Evolutionary conservation across 2,113 vertebrate genomes (phyloP).

Genomic region (Hyperopisus bebe): DNA sequence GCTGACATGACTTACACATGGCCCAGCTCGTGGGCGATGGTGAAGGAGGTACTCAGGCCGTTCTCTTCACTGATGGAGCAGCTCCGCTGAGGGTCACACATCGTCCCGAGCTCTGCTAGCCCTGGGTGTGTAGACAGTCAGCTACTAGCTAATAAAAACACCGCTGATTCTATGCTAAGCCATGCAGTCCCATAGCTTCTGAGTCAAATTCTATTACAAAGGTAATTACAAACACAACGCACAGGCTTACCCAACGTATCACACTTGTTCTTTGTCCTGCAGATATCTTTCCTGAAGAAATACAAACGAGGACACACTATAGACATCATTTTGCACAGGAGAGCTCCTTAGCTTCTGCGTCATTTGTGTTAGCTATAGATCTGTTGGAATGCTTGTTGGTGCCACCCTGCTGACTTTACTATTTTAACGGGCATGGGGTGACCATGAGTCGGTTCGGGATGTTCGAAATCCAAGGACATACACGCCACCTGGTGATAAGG

Average conservation of each 20-base stretch:
- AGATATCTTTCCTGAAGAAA: slow-evolving; percentile 87
- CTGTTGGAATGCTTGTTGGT: not conserved
- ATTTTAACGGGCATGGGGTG: not conserved
- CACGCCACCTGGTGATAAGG: slow-evolving; percentile 85
- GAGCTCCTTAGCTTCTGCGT: not conserved
- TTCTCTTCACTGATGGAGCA: slow-evolving; percentile 98
- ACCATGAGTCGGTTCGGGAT: not conserved
- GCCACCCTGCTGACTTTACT: not conserved
- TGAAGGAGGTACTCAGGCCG: slow-evolving; percentile 90
- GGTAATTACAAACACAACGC: slow-evolving; percentile 17
- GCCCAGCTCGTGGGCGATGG: slow-evolving; percentile 91
- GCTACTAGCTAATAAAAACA: not conserved
- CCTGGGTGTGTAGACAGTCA: slow-evolving; percentile 56
- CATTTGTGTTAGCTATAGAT: not conserved
- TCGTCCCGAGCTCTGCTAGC: slow-evolving; percentile 88
- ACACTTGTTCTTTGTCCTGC: slow-evolving; percentile 89
- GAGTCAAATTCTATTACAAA: slow-evolving; percentile 36
- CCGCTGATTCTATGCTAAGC: not conserved
- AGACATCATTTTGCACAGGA: not conserved
- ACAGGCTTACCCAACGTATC: slow-evolving; percentile 87
- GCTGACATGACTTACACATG: slow-evolving; percentile 79
- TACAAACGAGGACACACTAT: not conserved
- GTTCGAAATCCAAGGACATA: not conserved
- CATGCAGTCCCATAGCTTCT: slow-evolving; percentile 13
- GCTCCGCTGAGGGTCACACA: slow-evolving; percentile 87